Evolutionary conservation across 2,888 invertebrate species (phyloP), one percentile per base, ranked within the genome.

Genomic region (Mythimna albipuncta): DNA sequence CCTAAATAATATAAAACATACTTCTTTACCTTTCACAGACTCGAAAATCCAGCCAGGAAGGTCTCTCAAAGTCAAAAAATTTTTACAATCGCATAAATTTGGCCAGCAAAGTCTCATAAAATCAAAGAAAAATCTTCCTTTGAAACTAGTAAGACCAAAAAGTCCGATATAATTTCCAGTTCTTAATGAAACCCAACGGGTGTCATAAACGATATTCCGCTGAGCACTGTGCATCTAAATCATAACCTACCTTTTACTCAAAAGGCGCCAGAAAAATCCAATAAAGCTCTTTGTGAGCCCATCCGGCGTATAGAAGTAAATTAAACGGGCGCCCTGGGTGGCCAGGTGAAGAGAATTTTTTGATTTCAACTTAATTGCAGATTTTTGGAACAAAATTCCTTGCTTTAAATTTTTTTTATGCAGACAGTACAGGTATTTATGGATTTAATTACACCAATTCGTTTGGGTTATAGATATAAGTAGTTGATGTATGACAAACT

Each of bases 231-330:
- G 77, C 78, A 77, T 80, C 69, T 64, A 71, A 86, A 87, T 88
- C 88, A 89, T 88, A 89, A 90, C 86, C 74, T 68, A 74, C 84
- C 85, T 89, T 88, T 88, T 79, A 77, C 77, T 79, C 82, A 79
- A 85, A 87, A 87, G 81, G 50, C 64, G 73, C 72, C 67, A 50
- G 78, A 90, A 91, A 90, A 87, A 81, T 88, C 88, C 87, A 91
- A 90, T 91, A 88, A 90, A 84, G 87, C 73, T 83, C 81, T 84
- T 85, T 89, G 85, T 83, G 79, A 75, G 66, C 71, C 74, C 83
- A 82, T 82, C 81, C 75, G 65, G 75, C 73, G 83, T 83, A 79
- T 75, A 80, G 80, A 85, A 87, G 85, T 85, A 85, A 86, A 90
- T 91, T 89, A 88, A 87, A 85, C 66, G 77, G 77, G 63, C 65